Conservation (phyloP, 2,797 vertebrate species). For the Florisuga fusca region DNA sequence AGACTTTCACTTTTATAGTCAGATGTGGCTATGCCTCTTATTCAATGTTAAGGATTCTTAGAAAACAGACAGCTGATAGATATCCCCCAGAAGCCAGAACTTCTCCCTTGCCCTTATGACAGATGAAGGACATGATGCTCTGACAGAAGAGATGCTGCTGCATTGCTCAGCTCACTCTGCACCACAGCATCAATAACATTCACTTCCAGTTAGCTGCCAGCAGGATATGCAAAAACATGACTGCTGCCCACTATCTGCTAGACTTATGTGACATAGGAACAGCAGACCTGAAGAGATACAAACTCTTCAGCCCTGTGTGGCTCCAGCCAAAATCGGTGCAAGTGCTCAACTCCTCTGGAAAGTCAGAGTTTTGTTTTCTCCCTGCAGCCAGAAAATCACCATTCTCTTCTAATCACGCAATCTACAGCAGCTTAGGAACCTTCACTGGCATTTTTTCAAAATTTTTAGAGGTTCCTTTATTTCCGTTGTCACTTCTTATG, state of each 20-base stretch:
- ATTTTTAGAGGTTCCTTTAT: neutral
- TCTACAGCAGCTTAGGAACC: neutral
- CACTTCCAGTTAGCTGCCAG: neutral
- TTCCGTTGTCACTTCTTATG: neutral
- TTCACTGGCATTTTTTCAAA: neutral
- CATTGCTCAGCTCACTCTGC: neutral
- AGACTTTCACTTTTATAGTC: neutral
- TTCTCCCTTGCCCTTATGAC: neutral
- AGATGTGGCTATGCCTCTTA: neutral
- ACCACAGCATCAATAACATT: neutral
- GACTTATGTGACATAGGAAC: neutral
- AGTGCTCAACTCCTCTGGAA: neutral
- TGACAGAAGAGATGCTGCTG: neutral
- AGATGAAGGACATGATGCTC: neutral
- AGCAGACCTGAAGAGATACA: neutral
- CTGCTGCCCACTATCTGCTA: too few species aligned
- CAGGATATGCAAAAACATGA: neutral
- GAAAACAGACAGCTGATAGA: neutral
- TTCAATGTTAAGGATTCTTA: neutral
- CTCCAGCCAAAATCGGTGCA: neutral
- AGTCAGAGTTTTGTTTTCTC: neutral
- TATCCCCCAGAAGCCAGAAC: neutral
- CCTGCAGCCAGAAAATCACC: neutral
- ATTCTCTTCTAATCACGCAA: neutral
- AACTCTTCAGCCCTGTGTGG: fast-evolving